phyloP scores from a whole-genome alignment of 2,888 invertebrate species.

The Stenodera caucasica region DNA sequence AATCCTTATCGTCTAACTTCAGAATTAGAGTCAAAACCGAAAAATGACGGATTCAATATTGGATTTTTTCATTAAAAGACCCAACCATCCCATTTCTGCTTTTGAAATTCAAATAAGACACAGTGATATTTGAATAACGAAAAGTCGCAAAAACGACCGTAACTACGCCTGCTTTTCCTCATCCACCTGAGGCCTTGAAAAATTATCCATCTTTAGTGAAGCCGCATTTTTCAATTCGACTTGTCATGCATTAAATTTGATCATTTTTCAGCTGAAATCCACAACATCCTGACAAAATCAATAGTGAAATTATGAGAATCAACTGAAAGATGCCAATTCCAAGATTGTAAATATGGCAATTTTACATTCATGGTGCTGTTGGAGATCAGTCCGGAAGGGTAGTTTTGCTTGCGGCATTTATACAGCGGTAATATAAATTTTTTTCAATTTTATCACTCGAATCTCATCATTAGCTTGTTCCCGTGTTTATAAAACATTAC shows the following conservation, averaged over 20 bases:
- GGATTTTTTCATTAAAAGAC: background rate
- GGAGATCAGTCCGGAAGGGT: constrained; percentile 72
- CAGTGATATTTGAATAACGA: background rate
- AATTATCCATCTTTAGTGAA: background rate
- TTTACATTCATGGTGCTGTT: constrained; percentile 76
- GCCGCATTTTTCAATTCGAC: too few species aligned
- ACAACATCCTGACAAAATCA: constrained; percentile 5
- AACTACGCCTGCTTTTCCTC: background rate
- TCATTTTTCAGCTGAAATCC: constrained; percentile 17
- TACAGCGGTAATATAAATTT: constrained; percentile 62
- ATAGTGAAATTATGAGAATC: constrained; percentile 8
- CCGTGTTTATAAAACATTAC: background rate
- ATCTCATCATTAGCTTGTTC: too few species aligned
- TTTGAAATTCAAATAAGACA: background rate
- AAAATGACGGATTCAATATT: background rate
- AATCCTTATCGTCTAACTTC: too few species aligned
- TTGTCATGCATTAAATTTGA: constrained; percentile 10
- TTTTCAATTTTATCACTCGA: background rate
- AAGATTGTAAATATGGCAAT: constrained; percentile 63
- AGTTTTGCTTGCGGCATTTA: constrained; percentile 74
- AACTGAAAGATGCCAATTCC: constrained; percentile 12
- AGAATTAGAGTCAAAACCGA: too few species aligned
- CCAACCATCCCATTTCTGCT: background rate
- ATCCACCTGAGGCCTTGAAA: background rate
- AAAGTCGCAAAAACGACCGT: background rate